A percentile compares a stretch with the other conserved stretches of the same genome.
These are phyloP conservation scores for Peribatodes rhomboidaria DNA, from an alignment of 2,888 invertebrate genomes.

Conservation along the genomic window DNA sequence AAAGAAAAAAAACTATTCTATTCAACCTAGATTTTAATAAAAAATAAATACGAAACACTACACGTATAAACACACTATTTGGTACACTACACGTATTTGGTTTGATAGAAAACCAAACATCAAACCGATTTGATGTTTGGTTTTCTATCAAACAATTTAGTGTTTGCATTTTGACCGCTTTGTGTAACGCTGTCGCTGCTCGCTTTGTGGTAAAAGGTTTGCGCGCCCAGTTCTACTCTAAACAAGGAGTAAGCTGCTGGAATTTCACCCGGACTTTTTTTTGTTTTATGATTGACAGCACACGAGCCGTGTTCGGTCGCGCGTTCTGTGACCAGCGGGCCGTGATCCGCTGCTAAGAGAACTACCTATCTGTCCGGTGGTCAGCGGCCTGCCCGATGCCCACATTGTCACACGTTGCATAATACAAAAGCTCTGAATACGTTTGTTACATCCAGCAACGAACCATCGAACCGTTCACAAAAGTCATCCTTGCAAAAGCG, in stretches of 20 bases:
- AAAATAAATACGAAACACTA: slow-evolving; percentile 34
- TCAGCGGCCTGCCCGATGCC: slow-evolving; percentile 50
- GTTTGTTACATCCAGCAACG: slow-evolving; percentile 57
- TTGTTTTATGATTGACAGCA: slow-evolving; percentile 85
- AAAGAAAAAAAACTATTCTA: slow-evolving; percentile 57
- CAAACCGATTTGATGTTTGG: slow-evolving; percentile 44
- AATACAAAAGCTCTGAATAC: slow-evolving; percentile 67
- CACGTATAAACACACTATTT: too few species aligned
- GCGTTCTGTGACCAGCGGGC: slow-evolving; percentile 78
- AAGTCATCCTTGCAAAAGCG: slow-evolving; percentile 53
- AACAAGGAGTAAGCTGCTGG: slow-evolving; percentile 75
- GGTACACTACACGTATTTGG: too few species aligned
- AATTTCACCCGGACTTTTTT: slow-evolving; percentile 74
- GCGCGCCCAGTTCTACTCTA: slow-evolving; percentile 63
- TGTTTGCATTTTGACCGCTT: slow-evolving; percentile 65
- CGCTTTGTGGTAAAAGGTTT: slow-evolving; percentile 67
- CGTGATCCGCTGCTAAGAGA: slow-evolving; percentile 80
- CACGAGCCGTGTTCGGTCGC: slow-evolving; percentile 83
- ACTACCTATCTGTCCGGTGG: slow-evolving; percentile 67
- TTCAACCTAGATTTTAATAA: slow-evolving; percentile 41
- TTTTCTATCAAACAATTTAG: slow-evolving; percentile 49
- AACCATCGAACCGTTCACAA: slow-evolving; percentile 61
- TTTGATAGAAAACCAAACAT: too few species aligned
- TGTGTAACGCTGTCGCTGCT: slow-evolving; percentile 62
- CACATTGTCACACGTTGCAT: slow-evolving; percentile 74